Evolutionary conservation across 1,140 invertebrate genomes (phyloP), one percentile per base, ranked within the genome.

Genomic region (Camponotus pennsylvanicus): DNA sequence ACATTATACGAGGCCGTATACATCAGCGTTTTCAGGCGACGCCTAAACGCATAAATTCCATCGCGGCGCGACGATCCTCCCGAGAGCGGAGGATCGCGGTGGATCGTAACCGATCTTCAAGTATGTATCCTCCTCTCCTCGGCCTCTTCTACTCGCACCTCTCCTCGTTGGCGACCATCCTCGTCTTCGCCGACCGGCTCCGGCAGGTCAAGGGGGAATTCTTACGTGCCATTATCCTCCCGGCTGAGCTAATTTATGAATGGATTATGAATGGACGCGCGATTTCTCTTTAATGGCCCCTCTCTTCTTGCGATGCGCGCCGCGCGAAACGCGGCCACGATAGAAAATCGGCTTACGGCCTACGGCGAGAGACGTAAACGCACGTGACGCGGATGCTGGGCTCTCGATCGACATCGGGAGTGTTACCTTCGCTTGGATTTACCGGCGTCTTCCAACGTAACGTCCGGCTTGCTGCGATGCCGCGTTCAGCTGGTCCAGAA

Each of bases 191-290:
- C 13, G 37, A 7, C 67, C 71, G 77, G 57, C 77, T 73, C 88
- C 27, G 27, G 82, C 73, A 69, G 89, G 89, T 90, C 89, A 91
- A 86, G 64, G 84, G 40, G 42, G 71, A 83, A 78, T 87, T 73
- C 66, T 80, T 64, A 55, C 52, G 40, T 61, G 61, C 79, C 83
- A 91, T 91, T 91, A 91, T 90, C 79, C 89, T 67, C 64, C 8
- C 32, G 88, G 13, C 37, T 34, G 59, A 83, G 84, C 52, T 91
- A 91, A 90, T 91, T 91, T 91, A 91, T 91, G 89, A 91, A 91
- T 90, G 89, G 89, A 90, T 91, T 91, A 91, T 88, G 89, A 91
- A 90, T 86, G 89, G 67, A 79, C 67, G 77, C 52, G 71, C 49
- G 49, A 52, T 61, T 57, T 9, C 78, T 61, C 57, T 57, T 15